These are phyloP conservation scores for Platysteira castanea DNA, from an alignment of 2,113 vertebrate genomes.

Conservation along the genomic window DNA sequence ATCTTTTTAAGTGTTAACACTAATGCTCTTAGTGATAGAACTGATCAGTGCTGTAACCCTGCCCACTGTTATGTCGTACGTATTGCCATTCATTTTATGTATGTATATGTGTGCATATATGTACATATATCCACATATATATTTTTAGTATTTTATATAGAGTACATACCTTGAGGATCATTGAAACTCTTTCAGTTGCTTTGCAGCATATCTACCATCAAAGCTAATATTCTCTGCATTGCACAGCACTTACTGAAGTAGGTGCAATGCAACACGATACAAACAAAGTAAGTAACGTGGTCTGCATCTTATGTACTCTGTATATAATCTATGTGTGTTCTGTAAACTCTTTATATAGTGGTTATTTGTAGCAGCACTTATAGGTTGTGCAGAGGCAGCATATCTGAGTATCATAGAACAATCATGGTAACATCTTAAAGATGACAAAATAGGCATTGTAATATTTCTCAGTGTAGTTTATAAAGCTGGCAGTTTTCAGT, in stretches of 20 bases:
- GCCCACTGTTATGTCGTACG: slow-evolving; percentile 66
- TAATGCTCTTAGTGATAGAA: slow-evolving; percentile 27
- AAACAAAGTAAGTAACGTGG: not conserved
- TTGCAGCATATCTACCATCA: not conserved
- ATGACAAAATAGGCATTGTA: not conserved
- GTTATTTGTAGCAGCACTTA: slow-evolving; percentile 45
- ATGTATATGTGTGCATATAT: slow-evolving; percentile 73
- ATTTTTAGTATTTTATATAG: slow-evolving; percentile 70
- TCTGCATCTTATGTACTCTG: slow-evolving; percentile 77
- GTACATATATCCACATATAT: slow-evolving; percentile 71
- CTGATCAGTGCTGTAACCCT: slow-evolving; percentile 19
- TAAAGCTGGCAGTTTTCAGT: slow-evolving; percentile 6
- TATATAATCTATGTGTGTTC: slow-evolving; percentile 72
- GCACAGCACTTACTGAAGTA: slow-evolving; percentile 1
- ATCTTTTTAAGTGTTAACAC: not conserved
- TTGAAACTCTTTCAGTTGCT: slow-evolving; percentile 39
- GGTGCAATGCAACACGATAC: not conserved
- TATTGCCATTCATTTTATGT: slow-evolving; percentile 69
- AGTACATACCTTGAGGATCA: slow-evolving; percentile 77
- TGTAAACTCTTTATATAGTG: slow-evolving; percentile 60
- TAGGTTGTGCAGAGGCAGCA: slow-evolving; percentile 28
- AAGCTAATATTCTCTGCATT: slow-evolving; percentile 8
- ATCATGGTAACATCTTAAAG: not conserved
- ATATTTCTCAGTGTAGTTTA: not conserved
- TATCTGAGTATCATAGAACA: not conserved